phyloP scores from a whole-genome alignment of 2,888 invertebrate genomes.

The Thysanoteuthis rhombus region DNA sequence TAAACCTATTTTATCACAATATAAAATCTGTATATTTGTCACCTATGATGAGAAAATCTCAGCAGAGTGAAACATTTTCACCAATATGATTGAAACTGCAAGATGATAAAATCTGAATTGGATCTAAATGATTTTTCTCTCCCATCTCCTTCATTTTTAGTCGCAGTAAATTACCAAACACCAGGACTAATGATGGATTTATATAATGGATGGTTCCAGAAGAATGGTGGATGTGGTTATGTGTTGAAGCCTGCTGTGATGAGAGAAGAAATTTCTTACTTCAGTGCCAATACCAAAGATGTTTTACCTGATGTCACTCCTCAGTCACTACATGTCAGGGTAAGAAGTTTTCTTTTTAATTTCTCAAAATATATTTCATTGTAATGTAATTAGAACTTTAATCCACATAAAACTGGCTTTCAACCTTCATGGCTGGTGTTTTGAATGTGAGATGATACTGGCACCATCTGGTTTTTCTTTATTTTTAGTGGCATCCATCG shows the following conservation, averaged over 20 bases:
- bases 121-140: background rate
- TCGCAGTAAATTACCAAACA: conserved; percentile 74
- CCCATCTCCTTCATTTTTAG: conserved; percentile 61
- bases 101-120: no score
- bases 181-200: conserved; percentile 74
- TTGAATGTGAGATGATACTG: no score
- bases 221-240: conserved; percentile 74
- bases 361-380: background rate
- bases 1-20: no score
- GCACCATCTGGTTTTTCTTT: no score
- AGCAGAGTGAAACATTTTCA: no score
- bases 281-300: conserved; percentile 68
- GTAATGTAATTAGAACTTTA: no score
- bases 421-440: no score
- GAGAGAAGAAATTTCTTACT: conserved; percentile 70
- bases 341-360: conserved; percentile 40
- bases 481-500: no score
- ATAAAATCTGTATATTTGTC: no score
- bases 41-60: no score
- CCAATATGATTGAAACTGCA: no score
- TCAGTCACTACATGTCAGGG: conserved; percentile 70
- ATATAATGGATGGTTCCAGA: conserved; percentile 73
- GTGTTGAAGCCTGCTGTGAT: conserved; percentile 73
- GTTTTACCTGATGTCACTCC: conserved; percentile 69
- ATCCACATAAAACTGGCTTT: no score